phyloP scores from a whole-genome alignment of 2,797 vertebrate genomes.

The Enteromius radiatus region DNA sequence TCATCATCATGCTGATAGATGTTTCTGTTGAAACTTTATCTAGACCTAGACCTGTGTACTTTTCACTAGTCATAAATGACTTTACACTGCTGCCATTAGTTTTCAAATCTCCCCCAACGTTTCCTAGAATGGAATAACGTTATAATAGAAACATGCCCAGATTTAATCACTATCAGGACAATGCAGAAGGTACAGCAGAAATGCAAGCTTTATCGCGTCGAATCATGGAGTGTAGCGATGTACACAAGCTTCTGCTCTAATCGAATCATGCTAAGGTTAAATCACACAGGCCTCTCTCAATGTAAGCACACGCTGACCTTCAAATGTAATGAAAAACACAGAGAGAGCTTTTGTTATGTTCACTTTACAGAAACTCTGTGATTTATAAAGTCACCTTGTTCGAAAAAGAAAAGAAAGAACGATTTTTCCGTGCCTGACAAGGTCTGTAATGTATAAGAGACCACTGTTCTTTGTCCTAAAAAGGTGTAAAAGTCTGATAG shows the following conservation, averaged over 20 bases:
- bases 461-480: background rate
- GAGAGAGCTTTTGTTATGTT: conserved; percentile 28
- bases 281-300: conserved; percentile 13
- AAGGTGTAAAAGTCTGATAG: conserved; percentile 1
- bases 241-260: background rate
- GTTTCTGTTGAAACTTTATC: background rate
- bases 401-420: background rate
- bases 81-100: background rate
- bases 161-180: background rate
- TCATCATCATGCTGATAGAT: conserved; percentile 14
- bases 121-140: background rate
- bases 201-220: background rate
- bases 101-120: background rate
- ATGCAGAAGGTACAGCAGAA: background rate
- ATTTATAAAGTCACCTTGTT: conserved; percentile 49
- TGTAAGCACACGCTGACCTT: conserved; percentile 45
- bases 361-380: conserved; percentile 24
- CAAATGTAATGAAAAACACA: conserved; percentile 40
- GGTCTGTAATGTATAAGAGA: conserved; percentile 31
- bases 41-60: background rate
- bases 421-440: conserved; percentile 24
- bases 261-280: background rate
- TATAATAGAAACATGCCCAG: background rate
- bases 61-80: conserved; percentile 11
- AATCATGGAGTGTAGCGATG: background rate